Evolutionary conservation across 2,113 vertebrate genomes (phyloP).

Genomic region (Corythaixoides concolor): DNA sequence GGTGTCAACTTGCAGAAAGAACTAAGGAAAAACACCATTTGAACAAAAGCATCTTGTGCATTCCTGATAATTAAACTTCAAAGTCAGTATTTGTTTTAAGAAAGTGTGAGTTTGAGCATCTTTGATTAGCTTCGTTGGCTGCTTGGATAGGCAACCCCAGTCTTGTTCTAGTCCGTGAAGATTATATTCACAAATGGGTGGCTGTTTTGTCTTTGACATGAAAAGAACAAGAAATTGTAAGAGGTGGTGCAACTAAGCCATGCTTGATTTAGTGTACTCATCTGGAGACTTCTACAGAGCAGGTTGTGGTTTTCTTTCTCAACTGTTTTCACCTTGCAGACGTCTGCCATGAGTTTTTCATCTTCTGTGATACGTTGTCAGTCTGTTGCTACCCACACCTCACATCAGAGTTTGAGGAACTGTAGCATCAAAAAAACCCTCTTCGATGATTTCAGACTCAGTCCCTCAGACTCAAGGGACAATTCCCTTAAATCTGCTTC

Average conservation of each 20-base stretch:
- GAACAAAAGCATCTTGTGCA: neutral
- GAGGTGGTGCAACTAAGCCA: neutral
- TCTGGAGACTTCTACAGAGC: neutral
- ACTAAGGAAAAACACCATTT: too few species aligned
- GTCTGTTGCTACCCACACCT: neutral
- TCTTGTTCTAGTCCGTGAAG: neutral
- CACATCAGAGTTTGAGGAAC: neutral
- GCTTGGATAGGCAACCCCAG: neutral
- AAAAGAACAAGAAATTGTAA: neutral
- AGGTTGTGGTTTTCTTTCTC: neutral
- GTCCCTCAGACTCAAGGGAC: neutral
- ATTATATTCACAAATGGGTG: neutral
- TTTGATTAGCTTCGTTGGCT: neutral
- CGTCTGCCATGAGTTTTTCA: neutral
- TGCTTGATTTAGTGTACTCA: neutral
- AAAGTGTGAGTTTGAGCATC: neutral
- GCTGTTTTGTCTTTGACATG: neutral
- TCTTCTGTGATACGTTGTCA: neutral
- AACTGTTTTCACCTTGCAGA: neutral
- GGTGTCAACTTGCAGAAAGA: neutral
- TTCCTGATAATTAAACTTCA: conserved; percentile 22
- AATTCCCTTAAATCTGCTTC: neutral
- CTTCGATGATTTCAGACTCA: neutral
- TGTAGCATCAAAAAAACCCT: neutral
- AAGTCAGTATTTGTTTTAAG: neutral